A percentile compares a stretch with the other conserved stretches of the same genome.
Evolutionary conservation across 2,113 vertebrate genomes (phyloP).

Genomic region (Paralichthys olivaceus): DNA sequence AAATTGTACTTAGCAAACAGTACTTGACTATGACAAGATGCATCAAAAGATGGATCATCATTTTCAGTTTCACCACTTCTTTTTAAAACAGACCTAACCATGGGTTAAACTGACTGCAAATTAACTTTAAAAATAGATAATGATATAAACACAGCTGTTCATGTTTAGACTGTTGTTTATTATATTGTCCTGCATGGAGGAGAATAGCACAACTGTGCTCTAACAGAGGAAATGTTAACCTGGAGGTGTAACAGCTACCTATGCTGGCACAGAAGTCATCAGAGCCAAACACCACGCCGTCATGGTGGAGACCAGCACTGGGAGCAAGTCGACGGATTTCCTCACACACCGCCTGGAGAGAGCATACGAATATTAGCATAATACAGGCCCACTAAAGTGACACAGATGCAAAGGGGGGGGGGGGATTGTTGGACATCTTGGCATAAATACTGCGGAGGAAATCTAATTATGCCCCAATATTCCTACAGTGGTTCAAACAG

Average conservation of each 20-base stretch:
- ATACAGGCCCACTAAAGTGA: slow-evolving; percentile 18
- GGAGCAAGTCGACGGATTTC: slow-evolving; percentile 84
- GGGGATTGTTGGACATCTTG: not conserved
- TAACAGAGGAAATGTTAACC: not conserved
- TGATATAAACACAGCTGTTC: no score
- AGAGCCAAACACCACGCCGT: slow-evolving; percentile 95
- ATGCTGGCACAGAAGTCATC: slow-evolving; percentile 99
- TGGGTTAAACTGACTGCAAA: no score
- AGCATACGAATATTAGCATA: slow-evolving; percentile 52
- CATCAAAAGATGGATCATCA: no score
- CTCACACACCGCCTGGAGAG: slow-evolving; percentile 90
- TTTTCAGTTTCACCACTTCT: no score
- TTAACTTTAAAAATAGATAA: no score
- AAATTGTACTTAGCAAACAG: no score
- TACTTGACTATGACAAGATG: no score
- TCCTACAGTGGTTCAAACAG: slow-evolving; percentile 8
- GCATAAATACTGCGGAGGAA: slow-evolving; percentile 3
- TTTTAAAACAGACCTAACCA: no score
- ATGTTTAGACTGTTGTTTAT: no score
- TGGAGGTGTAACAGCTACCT: slow-evolving; percentile 81
- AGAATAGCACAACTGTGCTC: not conserved
- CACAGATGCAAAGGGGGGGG: slow-evolving; percentile 3
- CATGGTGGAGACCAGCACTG: slow-evolving; percentile 88
- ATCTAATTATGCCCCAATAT: slow-evolving; percentile 22
- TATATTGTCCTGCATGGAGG: not conserved